Conservation (phyloP, 2,113 vertebrate genomes). For the Poeciliopsis retropinna region DNA sequence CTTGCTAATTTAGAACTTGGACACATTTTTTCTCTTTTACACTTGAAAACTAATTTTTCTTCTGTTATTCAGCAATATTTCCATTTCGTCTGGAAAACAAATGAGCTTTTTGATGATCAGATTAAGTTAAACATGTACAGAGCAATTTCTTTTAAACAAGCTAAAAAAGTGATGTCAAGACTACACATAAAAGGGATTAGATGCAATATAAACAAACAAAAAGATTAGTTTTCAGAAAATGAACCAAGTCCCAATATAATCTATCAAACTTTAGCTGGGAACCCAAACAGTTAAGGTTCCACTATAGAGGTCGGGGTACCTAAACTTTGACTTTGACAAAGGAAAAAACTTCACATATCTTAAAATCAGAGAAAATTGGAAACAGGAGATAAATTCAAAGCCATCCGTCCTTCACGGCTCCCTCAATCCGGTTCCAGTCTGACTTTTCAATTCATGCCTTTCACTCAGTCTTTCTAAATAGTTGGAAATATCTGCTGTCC, state of each 20-base stretch:
- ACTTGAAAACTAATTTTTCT: neutral
- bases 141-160: neutral
- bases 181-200: neutral
- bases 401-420: neutral
- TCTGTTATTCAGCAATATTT: neutral
- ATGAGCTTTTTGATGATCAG: neutral
- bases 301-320: too few relatives aligned
- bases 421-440: neutral
- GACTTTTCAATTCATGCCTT: neutral
- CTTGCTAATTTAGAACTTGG: neutral
- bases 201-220: neutral
- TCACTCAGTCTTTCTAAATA: conserved; percentile 1
- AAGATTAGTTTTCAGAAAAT: neutral
- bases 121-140: neutral
- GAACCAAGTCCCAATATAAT: neutral
- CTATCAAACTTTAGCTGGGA: neutral
- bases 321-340: neutral
- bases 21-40: neutral
- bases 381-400: conserved; percentile 4
- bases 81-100: neutral
- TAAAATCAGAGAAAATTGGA: conserved; percentile 1
- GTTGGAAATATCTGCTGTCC: neutral
- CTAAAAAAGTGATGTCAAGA: neutral
- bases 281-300: too few relatives aligned
- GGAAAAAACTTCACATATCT: neutral